phyloP scores from a whole-genome alignment of 2,113 vertebrate genomes.

The Nematolebias whitei region DNA sequence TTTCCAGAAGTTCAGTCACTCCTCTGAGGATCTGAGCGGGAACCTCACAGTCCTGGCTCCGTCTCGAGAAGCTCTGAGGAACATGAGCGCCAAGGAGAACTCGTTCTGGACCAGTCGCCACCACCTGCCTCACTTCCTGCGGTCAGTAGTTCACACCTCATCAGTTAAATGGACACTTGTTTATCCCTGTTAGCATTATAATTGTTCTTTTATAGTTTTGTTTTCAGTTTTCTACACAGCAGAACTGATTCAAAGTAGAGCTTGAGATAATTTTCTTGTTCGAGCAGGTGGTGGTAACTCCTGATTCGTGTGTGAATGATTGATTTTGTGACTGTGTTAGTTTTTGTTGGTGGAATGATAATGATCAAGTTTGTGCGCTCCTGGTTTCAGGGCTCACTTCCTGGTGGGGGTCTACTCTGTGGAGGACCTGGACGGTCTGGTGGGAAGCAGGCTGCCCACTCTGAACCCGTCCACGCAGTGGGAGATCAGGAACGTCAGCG shows the following conservation, averaged over 20 bases:
- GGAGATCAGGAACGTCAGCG: conserved; percentile 79
- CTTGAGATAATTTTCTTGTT: too few relatives aligned
- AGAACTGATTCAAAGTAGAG: too few relatives aligned
- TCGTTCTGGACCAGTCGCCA: conserved; percentile 82
- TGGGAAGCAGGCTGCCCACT: conserved; percentile 78
- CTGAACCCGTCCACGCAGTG: conserved; percentile 80
- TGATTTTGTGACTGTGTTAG: too few relatives aligned
- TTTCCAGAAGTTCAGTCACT: conserved; percentile 23
- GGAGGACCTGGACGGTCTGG: conserved; percentile 79
- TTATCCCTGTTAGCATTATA: too few relatives aligned
- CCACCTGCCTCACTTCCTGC: conserved; percentile 81
- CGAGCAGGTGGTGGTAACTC: too few relatives aligned
- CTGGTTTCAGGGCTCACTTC: conserved; percentile 84
- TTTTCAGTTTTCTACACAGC: too few relatives aligned
- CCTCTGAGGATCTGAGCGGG: conserved; percentile 67
- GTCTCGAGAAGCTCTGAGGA: conserved; percentile 71
- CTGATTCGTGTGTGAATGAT: too few relatives aligned
- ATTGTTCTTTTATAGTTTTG: too few relatives aligned
- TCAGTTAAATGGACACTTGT: too few relatives aligned
- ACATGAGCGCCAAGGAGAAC: conserved; percentile 64
- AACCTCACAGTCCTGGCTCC: conserved; percentile 88
- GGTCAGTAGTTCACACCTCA: conserved; percentile 78
- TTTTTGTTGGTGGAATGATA: fast-evolving
- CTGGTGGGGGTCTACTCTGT: conserved; percentile 81
- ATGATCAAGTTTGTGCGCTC: background rate